Base-by-base conservation (phyloP, 1,140 invertebrate species). In the Holotrichia oblita region DNA sequence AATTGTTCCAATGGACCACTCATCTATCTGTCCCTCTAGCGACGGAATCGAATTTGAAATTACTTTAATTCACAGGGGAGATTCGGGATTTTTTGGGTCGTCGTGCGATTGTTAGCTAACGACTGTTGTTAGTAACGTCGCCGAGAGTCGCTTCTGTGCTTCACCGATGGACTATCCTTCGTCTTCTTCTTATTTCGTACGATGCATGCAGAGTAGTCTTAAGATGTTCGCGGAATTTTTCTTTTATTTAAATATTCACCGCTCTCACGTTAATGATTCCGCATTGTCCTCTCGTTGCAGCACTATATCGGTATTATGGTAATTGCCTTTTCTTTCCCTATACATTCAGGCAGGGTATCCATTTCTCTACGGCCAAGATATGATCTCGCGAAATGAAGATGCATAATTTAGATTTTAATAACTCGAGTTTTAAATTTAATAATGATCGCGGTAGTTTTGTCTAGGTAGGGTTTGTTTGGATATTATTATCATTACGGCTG, bases 41-140 rank as follows among this genome's bases (percentile, higher is more conserved):
- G 84, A 83, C 82, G 84, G 84, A 85, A 85, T 85, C 85, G 85
- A 85, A 85, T 85, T 85, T 85, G 85, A 85, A 85, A 85, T 85
- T 85, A 85, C 85, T 85, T 85, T 85, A 85, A 85, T 85, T 85
- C 85, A 81, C 85, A 82, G 83, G 85, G 85, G 85, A 85, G 72
- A 42, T 42, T 81, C 81, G 41, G 82, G 84, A 85, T 85, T 85
- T 85, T n/a, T 84, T 84, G 82, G 82, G 82, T 80, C 61, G 61
- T 64, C 79, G 80, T 83, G 81, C 83, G 82, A 84, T 83, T 83
- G 83, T 83, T 82, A 83, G 82, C 83, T 84, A 84, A 84, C 83
- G 83, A 84, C 80, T 81, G 81, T 84, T 82, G 83, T 83, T 83
- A 82, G 82, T 77, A 77, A 82, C 79, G 79, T 79, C 61, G 59